Conservation (phyloP, 2,888 invertebrate genomes). For the Lathronympha strigana region DNA sequence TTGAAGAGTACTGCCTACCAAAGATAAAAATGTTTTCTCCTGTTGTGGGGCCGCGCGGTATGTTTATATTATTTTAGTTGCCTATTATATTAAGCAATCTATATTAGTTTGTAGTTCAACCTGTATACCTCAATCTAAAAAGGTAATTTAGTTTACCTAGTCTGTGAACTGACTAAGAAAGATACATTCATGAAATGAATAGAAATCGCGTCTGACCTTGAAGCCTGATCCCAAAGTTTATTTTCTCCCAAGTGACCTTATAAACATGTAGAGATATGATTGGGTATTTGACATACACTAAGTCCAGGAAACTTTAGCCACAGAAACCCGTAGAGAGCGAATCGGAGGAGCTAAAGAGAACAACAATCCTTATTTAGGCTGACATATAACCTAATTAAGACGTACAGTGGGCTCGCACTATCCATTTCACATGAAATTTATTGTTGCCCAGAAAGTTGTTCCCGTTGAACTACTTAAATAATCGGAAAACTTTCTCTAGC, state of each 20-base stretch:
- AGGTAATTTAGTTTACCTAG: no score
- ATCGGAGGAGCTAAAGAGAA: constrained; percentile 43
- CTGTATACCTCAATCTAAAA: no score
- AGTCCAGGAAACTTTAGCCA: constrained; percentile 30
- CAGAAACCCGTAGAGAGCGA: constrained; percentile 30
- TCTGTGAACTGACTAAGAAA: no score
- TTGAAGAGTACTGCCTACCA: no score
- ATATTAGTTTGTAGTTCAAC: no score
- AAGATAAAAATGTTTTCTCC: no score
- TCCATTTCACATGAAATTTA: constrained; percentile 61
- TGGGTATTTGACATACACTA: constrained; percentile 11
- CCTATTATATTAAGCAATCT: no score
- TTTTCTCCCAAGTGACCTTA: constrained; percentile 7
- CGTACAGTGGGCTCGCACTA: constrained; percentile 51
- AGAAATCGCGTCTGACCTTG: background rate
- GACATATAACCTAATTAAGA: constrained; percentile 63
- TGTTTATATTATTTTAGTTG: no score
- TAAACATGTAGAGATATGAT: constrained; percentile 13
- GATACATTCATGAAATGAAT: background rate
- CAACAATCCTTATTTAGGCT: constrained; percentile 52
- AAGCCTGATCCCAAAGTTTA: background rate
- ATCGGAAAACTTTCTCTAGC: constrained; percentile 61
- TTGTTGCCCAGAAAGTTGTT: constrained; percentile 57
- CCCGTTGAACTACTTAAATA: constrained; percentile 57
- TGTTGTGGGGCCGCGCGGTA: no score